Percentiles rank a stretch among this genome's conserved stretches.
Conservation (phyloP, 2,797 vertebrate species). For the Onychomys leucogaster region DNA sequence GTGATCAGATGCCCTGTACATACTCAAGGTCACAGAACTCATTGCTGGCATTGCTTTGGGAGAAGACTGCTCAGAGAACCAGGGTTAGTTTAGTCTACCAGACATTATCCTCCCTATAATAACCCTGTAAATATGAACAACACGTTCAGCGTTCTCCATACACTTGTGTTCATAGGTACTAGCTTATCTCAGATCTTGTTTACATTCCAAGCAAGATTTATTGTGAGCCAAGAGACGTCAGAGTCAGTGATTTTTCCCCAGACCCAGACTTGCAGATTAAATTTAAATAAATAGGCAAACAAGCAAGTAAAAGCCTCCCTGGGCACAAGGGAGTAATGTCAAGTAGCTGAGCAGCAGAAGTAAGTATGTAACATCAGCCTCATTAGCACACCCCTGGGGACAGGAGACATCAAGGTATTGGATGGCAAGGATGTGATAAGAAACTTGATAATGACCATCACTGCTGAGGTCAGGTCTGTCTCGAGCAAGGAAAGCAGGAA, state of each 20-base stretch:
- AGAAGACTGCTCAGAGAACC: not conserved
- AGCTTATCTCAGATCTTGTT: not conserved
- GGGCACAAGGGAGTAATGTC: not conserved
- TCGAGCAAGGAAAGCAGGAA: not conserved
- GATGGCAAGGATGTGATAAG: not conserved
- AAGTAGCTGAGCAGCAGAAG: not conserved
- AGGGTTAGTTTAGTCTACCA: not conserved
- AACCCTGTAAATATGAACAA: not conserved
- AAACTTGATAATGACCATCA: constrained; percentile 20
- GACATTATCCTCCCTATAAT: not conserved
- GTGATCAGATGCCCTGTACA: not conserved
- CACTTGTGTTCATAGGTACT: not conserved
- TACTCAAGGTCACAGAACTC: not conserved
- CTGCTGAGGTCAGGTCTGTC: not conserved
- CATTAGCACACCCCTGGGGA: not conserved
- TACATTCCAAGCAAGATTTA: not conserved
- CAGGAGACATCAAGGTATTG: not conserved
- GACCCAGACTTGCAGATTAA: not conserved
- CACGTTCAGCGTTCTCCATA: not conserved
- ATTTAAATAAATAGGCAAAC: constrained; percentile 27
- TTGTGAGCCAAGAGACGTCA: not conserved
- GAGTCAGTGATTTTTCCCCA: not conserved
- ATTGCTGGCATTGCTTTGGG: not conserved
- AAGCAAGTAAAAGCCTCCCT: not conserved
- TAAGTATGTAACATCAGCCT: not conserved